Conservation (phyloP, 2,113 vertebrate genomes). For the Calonectris borealis region DNA sequence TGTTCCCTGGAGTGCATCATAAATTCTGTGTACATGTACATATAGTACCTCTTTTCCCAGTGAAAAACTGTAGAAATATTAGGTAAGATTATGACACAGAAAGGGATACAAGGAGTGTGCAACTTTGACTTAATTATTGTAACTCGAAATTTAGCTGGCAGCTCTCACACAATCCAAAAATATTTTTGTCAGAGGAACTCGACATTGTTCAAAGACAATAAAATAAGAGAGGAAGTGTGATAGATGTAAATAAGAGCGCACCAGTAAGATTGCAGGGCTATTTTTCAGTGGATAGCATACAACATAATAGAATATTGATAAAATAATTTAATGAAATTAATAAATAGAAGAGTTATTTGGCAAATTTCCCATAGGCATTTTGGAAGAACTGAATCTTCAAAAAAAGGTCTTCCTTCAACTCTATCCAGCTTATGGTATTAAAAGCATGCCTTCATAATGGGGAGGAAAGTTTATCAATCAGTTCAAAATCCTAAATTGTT, state of each 20-base stretch:
- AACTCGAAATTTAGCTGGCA: neutral
- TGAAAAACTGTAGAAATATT: neutral
- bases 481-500: constrained; percentile 28
- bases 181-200: neutral
- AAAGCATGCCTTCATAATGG: neutral
- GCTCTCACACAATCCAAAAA: neutral
- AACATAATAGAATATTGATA: neutral
- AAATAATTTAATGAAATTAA: neutral
- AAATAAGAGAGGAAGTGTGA: neutral
- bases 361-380: neutral
- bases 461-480: neutral
- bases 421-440: neutral
- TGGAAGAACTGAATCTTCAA: neutral
- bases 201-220: neutral
- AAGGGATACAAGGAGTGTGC: neutral
- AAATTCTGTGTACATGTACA: neutral
- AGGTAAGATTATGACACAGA: neutral
- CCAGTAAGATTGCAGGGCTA: neutral
- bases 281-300: neutral
- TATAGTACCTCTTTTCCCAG: neutral
- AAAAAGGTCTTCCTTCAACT: neutral
- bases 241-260: neutral
- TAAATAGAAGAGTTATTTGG: neutral
- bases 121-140: neutral
- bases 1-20: neutral